phyloP scores from a whole-genome alignment of 2,113 vertebrate species.

The Menidia beryllina region DNA sequence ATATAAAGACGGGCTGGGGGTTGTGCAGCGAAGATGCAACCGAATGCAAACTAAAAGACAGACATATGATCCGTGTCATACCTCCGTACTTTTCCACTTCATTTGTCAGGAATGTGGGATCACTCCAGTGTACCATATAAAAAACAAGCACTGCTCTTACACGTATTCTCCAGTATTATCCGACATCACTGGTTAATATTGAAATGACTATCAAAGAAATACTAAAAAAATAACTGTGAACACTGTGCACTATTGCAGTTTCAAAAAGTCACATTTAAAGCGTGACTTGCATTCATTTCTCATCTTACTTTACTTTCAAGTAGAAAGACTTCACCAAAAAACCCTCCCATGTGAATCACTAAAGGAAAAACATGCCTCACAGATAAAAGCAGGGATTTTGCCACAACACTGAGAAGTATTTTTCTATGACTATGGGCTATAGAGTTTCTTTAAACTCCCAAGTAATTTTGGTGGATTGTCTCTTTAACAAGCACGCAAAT shows the following conservation, averaged over 20 bases:
- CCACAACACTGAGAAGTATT: background rate
- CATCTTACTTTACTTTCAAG: background rate
- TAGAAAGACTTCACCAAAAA: no score
- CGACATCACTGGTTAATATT: background rate
- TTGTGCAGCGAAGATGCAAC: constrained; percentile 11
- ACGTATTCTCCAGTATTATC: background rate
- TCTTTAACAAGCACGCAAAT: no score
- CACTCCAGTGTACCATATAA: background rate
- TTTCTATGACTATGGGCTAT: constrained; percentile 2
- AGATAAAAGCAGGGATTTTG: background rate
- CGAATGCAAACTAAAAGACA: constrained; percentile 33
- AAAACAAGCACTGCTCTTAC: background rate
- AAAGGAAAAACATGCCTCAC: background rate
- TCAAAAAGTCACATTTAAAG: no score
- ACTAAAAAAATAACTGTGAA: no score
- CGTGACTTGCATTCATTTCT: no score
- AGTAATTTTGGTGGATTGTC: no score
- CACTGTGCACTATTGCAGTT: no score
- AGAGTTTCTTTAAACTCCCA: background rate
- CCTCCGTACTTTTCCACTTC: background rate
- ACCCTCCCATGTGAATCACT: background rate
- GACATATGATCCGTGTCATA: background rate
- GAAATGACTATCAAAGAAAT: background rate
- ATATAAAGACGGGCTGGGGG: background rate
- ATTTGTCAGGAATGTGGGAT: background rate